A percentile compares a stretch with the other conserved stretches of the same genome.
Evolutionary conservation across 1,140 invertebrate species (phyloP).

Genomic region (Battus philenor): DNA sequence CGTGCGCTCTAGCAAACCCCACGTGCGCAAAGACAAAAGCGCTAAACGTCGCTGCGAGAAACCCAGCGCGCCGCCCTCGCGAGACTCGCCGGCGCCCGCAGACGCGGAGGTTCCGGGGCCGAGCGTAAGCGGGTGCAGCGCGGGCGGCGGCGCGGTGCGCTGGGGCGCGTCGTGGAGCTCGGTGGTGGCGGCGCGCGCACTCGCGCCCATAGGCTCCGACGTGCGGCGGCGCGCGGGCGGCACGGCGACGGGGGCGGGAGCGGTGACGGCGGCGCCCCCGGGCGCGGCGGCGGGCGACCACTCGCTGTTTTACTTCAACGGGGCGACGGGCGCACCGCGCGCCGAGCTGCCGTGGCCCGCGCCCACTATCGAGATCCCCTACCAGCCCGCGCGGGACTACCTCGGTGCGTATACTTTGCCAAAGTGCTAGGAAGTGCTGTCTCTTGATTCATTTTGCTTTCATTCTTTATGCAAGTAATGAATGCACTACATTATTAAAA

Average conservation of each 20-base stretch:
- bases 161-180: slow-evolving; percentile 42
- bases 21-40: slow-evolving; percentile 26
- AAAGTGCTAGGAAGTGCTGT: too few relatives aligned
- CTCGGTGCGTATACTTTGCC: slow-evolving; percentile 22
- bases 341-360: slow-evolving; percentile 22
- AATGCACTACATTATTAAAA: too few relatives aligned
- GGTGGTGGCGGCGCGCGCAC: slow-evolving; percentile 25
- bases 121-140: slow-evolving; percentile 14
- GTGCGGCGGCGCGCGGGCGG: slow-evolving; percentile 23
- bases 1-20: slow-evolving; percentile 16
- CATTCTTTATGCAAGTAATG: too few relatives aligned
- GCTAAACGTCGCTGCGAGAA: slow-evolving; percentile 24
- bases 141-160: slow-evolving; percentile 25
- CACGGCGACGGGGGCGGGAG: slow-evolving; percentile 38
- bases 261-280: slow-evolving; percentile 27
- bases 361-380: slow-evolving; percentile 20
- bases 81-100: slow-evolving; percentile 20
- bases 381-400: slow-evolving; percentile 23
- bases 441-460: too few relatives aligned
- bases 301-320: slow-evolving; percentile 53
- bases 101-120: slow-evolving; percentile 7
- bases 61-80: slow-evolving; percentile 18
- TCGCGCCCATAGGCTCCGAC: slow-evolving; percentile 12
- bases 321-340: slow-evolving; percentile 58
- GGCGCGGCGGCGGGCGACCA: slow-evolving; percentile 28